Evolutionary conservation across 2,797 vertebrate species (phyloP), one percentile per base, ranked within the genome.

Genomic region (Mallotus villosus): DNA sequence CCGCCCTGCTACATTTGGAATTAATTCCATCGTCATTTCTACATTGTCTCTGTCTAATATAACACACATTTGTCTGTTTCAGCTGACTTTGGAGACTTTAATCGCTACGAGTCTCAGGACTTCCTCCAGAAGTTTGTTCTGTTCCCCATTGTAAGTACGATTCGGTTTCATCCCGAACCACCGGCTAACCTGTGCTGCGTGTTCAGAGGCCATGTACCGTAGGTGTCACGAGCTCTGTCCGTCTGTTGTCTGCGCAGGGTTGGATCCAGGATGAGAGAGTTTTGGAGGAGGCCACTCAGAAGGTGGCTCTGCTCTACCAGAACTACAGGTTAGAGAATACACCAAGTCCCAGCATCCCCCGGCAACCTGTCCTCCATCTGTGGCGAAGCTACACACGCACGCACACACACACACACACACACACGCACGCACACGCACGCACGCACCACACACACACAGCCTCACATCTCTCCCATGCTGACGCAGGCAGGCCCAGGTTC

Each of bases 81-180:
- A 99, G 98, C 97, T 88, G 97, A 99, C 89, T 98, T 99, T 90
- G 97, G 98, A 83, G 97, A 99, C 90, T 98, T 96, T 75, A 95
- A 95, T 89, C 95, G 95, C 49, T 98, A 97, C 93, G 97, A 98
- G 84, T 99, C 97, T 63, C 97, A 98, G 83, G 98, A 99, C 70
- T 99, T 99, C 86, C 95, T 98, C 37, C 95, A 98, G 90, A 97
- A 97, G 89, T 97, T 96, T 90, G 95, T 94, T 80, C 93, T 99
- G 73, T 95, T 99, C 83, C 98, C 98, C 64, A 97, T 99, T 89
- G 98, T 99, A 94, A 95, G 96, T 46, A 46, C 1, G 12, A 14
- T 46, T 46, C 41, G 9, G 41, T 46, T 46, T 46, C 37, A 41
- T 41, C 12, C 12, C 3, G 0, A 46, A 46, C 41, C 41, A 46